phyloP scores from a whole-genome alignment of 2,888 invertebrate species.

The Agrenia bidenticulata region DNA sequence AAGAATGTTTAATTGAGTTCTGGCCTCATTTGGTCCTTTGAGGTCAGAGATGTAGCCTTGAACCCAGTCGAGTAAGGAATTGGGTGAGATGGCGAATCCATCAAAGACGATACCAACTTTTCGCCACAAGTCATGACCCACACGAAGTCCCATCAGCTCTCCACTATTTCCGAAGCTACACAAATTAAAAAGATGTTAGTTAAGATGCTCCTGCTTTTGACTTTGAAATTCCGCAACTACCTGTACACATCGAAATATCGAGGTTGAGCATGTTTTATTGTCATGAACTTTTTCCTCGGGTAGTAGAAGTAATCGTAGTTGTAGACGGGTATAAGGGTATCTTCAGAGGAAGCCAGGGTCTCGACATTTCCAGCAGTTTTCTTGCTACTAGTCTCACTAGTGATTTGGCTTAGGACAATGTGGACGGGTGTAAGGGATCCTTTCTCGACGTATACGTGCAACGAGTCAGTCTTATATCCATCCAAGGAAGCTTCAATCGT shows the following conservation, averaged over 20 bases:
- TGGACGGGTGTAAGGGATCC: slow-evolving; percentile 57
- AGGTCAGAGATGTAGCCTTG: slow-evolving; percentile 25
- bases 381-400: neutral
- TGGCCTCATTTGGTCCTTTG: slow-evolving; percentile 22
- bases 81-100: slow-evolving; percentile 44
- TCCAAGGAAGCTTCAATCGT: slow-evolving; percentile 63
- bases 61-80: slow-evolving; percentile 41
- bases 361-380: slow-evolving; percentile 1
- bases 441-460: slow-evolving; percentile 58
- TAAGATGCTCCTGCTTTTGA: slow-evolving; percentile 4
- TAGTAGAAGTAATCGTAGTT: slow-evolving; percentile 46
- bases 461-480: slow-evolving; percentile 62
- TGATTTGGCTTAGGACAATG: slow-evolving; percentile 22
- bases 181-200: neutral
- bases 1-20: slow-evolving; percentile 43
- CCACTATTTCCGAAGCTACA: slow-evolving; percentile 46
- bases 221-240: slow-evolving; percentile 17
- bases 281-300: slow-evolving; percentile 41
- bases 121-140: slow-evolving; percentile 49
- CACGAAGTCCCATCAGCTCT: slow-evolving; percentile 46
- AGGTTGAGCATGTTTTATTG: slow-evolving; percentile 40
- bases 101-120: slow-evolving; percentile 49
- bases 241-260: slow-evolving; percentile 47
- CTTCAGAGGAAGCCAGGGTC: slow-evolving; percentile 11
- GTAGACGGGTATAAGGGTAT: neutral